These are phyloP conservation scores for Limnodromus scolopaceus DNA, from an alignment of 2,797 vertebrate species.

Conservation along the genomic window DNA sequence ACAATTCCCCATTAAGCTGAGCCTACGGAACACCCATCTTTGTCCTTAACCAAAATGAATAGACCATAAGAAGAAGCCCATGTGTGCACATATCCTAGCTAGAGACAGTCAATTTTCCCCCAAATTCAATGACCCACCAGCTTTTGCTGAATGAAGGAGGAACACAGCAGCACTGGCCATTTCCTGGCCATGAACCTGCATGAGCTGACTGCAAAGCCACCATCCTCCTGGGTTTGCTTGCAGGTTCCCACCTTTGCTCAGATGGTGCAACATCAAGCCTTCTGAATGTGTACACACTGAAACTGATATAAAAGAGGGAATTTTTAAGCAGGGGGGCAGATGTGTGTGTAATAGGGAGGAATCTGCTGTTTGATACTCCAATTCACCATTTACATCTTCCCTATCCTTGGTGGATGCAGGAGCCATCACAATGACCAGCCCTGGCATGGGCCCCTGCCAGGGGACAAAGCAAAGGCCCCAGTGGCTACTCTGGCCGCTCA, in stretches of 20 bases:
- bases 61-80: background rate
- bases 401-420: background rate
- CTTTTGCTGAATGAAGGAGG: background rate
- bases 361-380: background rate
- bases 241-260: background rate
- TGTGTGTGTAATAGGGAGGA: background rate
- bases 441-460: fast-evolving
- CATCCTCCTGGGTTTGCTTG: background rate
- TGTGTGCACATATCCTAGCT: background rate
- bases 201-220: background rate
- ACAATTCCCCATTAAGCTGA: background rate
- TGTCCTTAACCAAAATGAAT: background rate
- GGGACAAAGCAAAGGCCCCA: background rate
- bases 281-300: background rate
- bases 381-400: background rate
- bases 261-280: background rate
- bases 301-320: background rate
- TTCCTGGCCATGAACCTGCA: background rate
- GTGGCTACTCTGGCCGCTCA: background rate
- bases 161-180: background rate
- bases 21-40: background rate
- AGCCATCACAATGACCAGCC: fast-evolving
- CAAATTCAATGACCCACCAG: background rate
- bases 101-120: background rate
- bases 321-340: background rate